Evolutionary conservation across 64 coral and sea anemone genomes (phyloP), one percentile per base, ranked within the genome.

Genomic region (Stichodactyla mertensii): DNA sequence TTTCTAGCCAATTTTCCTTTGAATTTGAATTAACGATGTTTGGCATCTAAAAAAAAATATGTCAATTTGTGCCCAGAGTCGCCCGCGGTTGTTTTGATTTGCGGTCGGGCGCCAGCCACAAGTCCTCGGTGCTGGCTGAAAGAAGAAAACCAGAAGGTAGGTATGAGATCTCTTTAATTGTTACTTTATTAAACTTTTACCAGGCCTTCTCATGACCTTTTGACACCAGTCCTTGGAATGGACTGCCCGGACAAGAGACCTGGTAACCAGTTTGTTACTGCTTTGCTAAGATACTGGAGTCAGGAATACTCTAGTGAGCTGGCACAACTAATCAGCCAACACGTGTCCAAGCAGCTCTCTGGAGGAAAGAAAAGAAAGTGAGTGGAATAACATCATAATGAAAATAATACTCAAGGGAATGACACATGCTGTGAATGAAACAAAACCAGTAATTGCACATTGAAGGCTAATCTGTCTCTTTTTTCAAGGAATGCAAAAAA

Each of bases 161-260:
- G 59, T 13, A 61, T 16, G 15, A 13, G 4, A 61, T 61, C 19
- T 61, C 5, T 5, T 16, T 61, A 15, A 0, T 61, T 16, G 18
- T 66, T 2, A 74, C 10, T 31, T 74, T 4, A 58, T 31, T 74
- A 23, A 74, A 12, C 69, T 74, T 66, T 74, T 26, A 52, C 15
- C 53, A 81, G 78, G 78, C 78, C 78, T 19, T 81, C 78, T 22
- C 78, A 81, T 81, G 78, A 81, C 54, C 78, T 81, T 52, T 19
- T 81, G 78, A 81, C 78, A 28, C 78, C 78, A 19, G 83, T 99
- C 31, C 67, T 99, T 7, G 91, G 86, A 13, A 99, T 99, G 97
- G 93, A 99, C 36, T 99, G 97, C 74, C 92, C 90, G 0, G 89
- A 95, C 78, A 99, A 95, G 83, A 94, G 93, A 71, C 93, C 93